Percentiles rank a stretch among this genome's conserved stretches.
Conservation (phyloP, 2,888 invertebrate genomes). For the Agrochola litura region DNA sequence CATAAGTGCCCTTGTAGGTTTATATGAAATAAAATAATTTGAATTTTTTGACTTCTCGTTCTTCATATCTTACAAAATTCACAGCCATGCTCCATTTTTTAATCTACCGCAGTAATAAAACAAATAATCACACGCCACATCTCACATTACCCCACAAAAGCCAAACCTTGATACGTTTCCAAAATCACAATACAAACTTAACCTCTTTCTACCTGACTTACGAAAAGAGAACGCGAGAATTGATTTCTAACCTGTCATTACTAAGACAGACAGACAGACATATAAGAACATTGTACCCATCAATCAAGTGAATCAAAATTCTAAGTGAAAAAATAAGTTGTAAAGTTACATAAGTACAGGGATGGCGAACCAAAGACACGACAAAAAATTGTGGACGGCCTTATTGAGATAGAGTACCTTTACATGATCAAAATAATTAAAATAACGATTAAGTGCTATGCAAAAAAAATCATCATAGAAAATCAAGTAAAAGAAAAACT, state of each 20-base stretch:
- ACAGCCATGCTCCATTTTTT: background rate
- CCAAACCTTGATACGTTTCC: slow-evolving; percentile 26
- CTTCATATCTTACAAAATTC: background rate
- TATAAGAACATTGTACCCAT: slow-evolving; percentile 42
- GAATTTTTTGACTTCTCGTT: background rate
- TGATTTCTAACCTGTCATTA: slow-evolving; percentile 54
- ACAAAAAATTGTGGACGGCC: background rate
- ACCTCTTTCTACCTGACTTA: slow-evolving; percentile 25
- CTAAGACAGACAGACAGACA: slow-evolving; percentile 33
- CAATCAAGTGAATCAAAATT: slow-evolving; percentile 45
- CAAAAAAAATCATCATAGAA: background rate
- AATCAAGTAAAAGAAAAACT: background rate
- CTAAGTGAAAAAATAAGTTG: slow-evolving; percentile 28
- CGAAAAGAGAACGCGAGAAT: slow-evolving; percentile 34
- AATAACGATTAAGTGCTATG: background rate
- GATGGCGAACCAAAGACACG: background rate
- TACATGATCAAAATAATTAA: background rate
- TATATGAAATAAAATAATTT: too few species aligned
- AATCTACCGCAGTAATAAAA: slow-evolving; percentile 3
- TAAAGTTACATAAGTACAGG: slow-evolving; percentile 39
- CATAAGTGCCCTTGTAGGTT: too few species aligned
- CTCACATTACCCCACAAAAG: slow-evolving; percentile 2
- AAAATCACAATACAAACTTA: slow-evolving; percentile 17
- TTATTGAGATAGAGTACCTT: background rate
- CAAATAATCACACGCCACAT: slow-evolving; percentile 7